Evolutionary conservation across 2,888 invertebrate genomes (phyloP).

Genomic region (Tetrapedia diversipes): DNA sequence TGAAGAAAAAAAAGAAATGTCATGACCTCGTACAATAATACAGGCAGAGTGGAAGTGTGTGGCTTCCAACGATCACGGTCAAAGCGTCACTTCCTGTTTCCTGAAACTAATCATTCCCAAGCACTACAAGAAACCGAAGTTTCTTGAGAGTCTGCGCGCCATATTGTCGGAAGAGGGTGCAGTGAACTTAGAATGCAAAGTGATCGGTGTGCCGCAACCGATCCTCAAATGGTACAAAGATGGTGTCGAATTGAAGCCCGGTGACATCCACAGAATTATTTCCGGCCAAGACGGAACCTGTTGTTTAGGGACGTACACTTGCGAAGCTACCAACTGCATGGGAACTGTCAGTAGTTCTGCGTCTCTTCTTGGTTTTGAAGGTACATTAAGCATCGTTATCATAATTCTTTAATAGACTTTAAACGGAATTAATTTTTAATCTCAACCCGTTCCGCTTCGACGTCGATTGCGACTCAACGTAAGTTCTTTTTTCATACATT

Average conservation of each 20-base stretch:
- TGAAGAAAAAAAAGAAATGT: too few species aligned
- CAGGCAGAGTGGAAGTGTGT: slow-evolving; percentile 95
- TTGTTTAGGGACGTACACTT: slow-evolving; percentile 94
- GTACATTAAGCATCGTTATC: slow-evolving; percentile 77
- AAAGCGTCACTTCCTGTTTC: slow-evolving; percentile 94
- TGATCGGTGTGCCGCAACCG: slow-evolving; percentile 95
- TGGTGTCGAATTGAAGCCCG: slow-evolving; percentile 93
- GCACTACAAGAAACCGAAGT: slow-evolving; percentile 94
- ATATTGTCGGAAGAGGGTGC: slow-evolving; percentile 94
- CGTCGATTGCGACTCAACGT: too few species aligned
- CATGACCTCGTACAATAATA: slow-evolving; percentile 11
- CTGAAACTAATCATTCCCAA: slow-evolving; percentile 92
- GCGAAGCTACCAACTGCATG: slow-evolving; percentile 96
- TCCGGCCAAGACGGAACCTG: slow-evolving; percentile 96
- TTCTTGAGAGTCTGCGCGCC: slow-evolving; percentile 92
- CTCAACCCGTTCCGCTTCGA: too few species aligned
- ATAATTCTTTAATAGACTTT: too few species aligned
- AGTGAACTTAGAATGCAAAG: slow-evolving; percentile 96
- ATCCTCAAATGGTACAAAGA: slow-evolving; percentile 97
- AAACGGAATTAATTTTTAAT: too few species aligned
- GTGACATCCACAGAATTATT: slow-evolving; percentile 95
- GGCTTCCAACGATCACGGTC: slow-evolving; percentile 94
- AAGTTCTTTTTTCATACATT: too few species aligned
- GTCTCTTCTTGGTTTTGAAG: slow-evolving; percentile 93
- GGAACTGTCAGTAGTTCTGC: slow-evolving; percentile 95